Base-by-base conservation (phyloP, 2,113 vertebrate species). In the Ammodramus savannarum region DNA sequence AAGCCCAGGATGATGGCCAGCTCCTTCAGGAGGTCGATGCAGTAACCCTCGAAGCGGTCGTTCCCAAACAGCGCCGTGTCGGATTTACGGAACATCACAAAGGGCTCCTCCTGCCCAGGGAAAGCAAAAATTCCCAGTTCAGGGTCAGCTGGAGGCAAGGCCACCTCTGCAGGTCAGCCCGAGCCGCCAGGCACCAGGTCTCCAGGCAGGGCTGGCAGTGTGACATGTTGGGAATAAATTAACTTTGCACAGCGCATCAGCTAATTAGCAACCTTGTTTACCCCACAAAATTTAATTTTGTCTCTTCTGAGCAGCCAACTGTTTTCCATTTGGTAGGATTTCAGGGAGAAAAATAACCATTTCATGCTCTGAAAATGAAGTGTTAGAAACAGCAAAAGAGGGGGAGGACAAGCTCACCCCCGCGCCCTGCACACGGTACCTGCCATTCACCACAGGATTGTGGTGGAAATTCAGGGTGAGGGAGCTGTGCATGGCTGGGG, bases 41-140 rank as follows among this genome's bases (percentile, higher is more conserved):
- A 99, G 98, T 99, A 99, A 41, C 99, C 99, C 98, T 99, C 99
- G 23, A 99, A 99, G 38, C 99, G 99, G 87, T 99, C 99, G 5
- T 99, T 99, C 68, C 99, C 99, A 0, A 99, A 98, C 46, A 99
- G 98, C 25, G 99, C 98, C 23, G 98, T 99, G 98, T 99, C 99
- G 2, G 99, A 99, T 95, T 99, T 99, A 80, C 98, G 99, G 98
- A 99, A 99, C 99, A 99, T 99, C 97, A 99, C 98, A 57, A 99
- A 99, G 92, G 99, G 99, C 96, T 99, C 99, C 94, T 99, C 99
- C 99, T 99, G 95, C 86, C 92, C 55, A 65, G 96, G 46, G 67
- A 52, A 46, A 90, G 66, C 51, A 79, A 31, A 84, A 51, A 32
- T n/a, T 39, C 52, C 49, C 27, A 1, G 1, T 34, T 49, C 32